Conservation (phyloP, 2,888 invertebrate species). For the Microctonus brassicae region DNA sequence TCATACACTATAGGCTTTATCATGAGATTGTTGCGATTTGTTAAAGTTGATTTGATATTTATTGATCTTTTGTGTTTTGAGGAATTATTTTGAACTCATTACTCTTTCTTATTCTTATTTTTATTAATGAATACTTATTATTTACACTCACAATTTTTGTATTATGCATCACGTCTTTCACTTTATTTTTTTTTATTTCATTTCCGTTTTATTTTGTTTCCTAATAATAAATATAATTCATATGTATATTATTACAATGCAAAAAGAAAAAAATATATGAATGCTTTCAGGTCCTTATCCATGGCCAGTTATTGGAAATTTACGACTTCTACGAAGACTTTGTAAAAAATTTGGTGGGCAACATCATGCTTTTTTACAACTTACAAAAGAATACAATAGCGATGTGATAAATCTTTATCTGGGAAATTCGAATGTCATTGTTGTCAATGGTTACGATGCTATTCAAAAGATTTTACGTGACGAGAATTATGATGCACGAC, state of each 20-base stretch:
- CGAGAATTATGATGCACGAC: slow-evolving; percentile 77
- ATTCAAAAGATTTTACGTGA: slow-evolving; percentile 72
- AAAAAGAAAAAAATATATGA: not conserved
- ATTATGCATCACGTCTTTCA: not conserved
- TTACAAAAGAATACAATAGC: slow-evolving; percentile 56
- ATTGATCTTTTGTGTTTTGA: not conserved
- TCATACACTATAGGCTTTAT: too few relatives aligned
- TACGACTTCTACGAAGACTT: slow-evolving; percentile 47
- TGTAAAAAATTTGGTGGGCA: slow-evolving; percentile 53
- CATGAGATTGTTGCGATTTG: too few relatives aligned
- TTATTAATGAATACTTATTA: too few relatives aligned
- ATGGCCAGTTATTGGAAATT: slow-evolving; percentile 63
- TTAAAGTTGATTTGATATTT: too few relatives aligned
- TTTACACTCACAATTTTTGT: too few relatives aligned
- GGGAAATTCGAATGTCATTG: slow-evolving; percentile 58
- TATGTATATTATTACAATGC: not conserved
- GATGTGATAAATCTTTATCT: slow-evolving; percentile 53
- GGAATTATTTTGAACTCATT: not conserved
- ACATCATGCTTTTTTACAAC: slow-evolving; percentile 56
- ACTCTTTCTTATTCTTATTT: not conserved
- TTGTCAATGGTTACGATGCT: slow-evolving; percentile 72
- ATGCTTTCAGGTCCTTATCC: slow-evolving; percentile 57
- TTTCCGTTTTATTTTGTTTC: not conserved
- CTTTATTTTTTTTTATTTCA: not conserved
- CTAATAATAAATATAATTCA: not conserved